A percentile compares a stretch with the other conserved stretches of the same genome.
phyloP scores from a whole-genome alignment of 2,113 vertebrate genomes.

The Corythaixoides concolor region DNA sequence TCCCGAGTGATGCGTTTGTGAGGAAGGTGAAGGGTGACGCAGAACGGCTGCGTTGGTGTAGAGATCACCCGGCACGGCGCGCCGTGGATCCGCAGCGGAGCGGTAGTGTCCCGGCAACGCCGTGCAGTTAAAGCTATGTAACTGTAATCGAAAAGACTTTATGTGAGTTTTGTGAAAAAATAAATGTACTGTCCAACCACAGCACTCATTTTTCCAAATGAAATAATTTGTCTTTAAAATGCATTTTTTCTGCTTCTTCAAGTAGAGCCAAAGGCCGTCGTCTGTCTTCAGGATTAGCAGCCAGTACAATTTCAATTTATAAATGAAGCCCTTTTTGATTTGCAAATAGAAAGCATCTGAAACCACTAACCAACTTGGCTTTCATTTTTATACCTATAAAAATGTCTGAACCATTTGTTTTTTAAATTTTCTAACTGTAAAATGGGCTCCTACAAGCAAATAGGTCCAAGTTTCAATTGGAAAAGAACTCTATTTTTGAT shows the following conservation, averaged over 20 bases:
- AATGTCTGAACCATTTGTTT: slow-evolving; percentile 59
- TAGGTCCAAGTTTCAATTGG: slow-evolving; percentile 17
- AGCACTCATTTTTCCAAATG: slow-evolving; percentile 44
- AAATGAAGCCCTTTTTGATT: slow-evolving; percentile 35
- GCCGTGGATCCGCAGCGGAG: accelerated
- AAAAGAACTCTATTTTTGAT: background rate
- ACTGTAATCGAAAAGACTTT: background rate
- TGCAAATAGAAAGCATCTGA: slow-evolving; percentile 64
- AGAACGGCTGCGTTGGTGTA: accelerated
- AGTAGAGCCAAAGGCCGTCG: background rate
- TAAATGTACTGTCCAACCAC: slow-evolving; percentile 20
- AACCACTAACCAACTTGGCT: slow-evolving; percentile 58
- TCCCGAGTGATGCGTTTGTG: accelerated
- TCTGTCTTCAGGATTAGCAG: slow-evolving; percentile 15
- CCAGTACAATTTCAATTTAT: slow-evolving; percentile 18
- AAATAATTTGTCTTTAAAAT: slow-evolving; percentile 55
- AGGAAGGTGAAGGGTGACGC: accelerated
- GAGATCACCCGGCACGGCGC: background rate
- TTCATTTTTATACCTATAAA: slow-evolving; percentile 56
- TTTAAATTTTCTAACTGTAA: slow-evolving; percentile 62
- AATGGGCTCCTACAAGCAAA: slow-evolving; percentile 23
- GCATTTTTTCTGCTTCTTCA: background rate
- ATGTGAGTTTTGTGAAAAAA: background rate
- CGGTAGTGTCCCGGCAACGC: accelerated
- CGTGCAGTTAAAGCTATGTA: accelerated